phyloP scores from a whole-genome alignment of 1,140 invertebrate genomes.

The Babylonia areolata region DNA sequence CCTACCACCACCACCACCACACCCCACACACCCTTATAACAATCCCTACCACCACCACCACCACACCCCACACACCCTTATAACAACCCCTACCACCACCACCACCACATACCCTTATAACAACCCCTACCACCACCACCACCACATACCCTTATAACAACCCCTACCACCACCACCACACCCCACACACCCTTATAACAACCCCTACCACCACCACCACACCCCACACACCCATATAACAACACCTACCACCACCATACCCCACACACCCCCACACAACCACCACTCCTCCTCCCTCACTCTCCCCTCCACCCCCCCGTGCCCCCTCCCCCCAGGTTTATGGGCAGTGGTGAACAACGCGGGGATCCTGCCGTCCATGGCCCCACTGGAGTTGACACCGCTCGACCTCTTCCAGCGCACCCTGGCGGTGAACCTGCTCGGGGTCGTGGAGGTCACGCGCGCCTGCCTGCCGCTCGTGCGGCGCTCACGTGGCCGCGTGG shows the following conservation, averaged over 20 bases:
- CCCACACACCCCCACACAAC: too few species aligned
- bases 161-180: too few species aligned
- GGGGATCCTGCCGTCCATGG: slow-evolving; percentile 87
- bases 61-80: too few species aligned
- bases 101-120: too few species aligned
- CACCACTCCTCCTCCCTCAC: background rate
- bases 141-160: too few species aligned
- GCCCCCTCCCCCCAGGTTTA: slow-evolving; percentile 74
- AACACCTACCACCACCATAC: too few species aligned
- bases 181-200: too few species aligned
- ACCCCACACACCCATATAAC: too few species aligned
- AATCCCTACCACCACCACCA: background rate
- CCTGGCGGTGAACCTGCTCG: slow-evolving; percentile 89
- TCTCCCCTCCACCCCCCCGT: background rate
- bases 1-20: too few species aligned
- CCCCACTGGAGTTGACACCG: slow-evolving; percentile 90
- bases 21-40: background rate
- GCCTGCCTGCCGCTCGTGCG: slow-evolving; percentile 81
- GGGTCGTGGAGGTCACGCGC: slow-evolving; percentile 85
- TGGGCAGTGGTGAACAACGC: slow-evolving; percentile 78
- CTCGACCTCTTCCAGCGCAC: slow-evolving; percentile 75
- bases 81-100: too few species aligned
- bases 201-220: too few species aligned
- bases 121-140: too few species aligned
- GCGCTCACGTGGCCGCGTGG: slow-evolving; percentile 16